These are phyloP conservation scores for Cottus gobio DNA, from an alignment of 2,113 vertebrate genomes.

Conservation along the genomic window DNA sequence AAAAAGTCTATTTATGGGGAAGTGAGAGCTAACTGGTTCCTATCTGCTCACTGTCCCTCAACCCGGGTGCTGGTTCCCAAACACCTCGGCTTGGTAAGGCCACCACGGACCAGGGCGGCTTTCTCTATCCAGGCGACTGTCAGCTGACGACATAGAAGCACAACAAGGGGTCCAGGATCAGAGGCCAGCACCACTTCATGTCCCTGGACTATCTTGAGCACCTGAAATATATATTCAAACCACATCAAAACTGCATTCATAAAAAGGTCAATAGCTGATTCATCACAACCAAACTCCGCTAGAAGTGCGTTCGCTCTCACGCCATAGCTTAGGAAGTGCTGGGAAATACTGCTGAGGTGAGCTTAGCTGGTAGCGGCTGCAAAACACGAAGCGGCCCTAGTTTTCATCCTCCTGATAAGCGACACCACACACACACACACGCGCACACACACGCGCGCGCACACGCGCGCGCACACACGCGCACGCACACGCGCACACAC, in stretches of 20 bases:
- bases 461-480: not conserved
- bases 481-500: not conserved
- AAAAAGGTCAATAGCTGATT: not conserved
- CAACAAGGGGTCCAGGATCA: constrained; percentile 24
- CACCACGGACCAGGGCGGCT: not conserved
- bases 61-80: constrained; percentile 10
- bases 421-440: constrained; percentile 18
- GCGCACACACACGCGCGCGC: constrained; percentile 10
- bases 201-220: constrained; percentile 45
- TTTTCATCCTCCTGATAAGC: constrained; percentile 5
- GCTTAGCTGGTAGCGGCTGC: constrained; percentile 7
- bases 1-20: not conserved
- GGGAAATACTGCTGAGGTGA: constrained; percentile 31
- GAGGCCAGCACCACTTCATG: constrained; percentile 40
- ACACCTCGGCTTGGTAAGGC: constrained; percentile 30
- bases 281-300: not conserved
- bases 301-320: constrained; percentile 24
- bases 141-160: constrained; percentile 19
- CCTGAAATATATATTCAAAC: constrained; percentile 43
- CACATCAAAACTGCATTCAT: constrained; percentile 39
- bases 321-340: constrained; percentile 20
- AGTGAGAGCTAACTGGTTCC: not conserved
- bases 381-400: constrained; percentile 15
- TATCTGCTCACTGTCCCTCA: constrained; percentile 4
- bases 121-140: not conserved